phyloP scores from a whole-genome alignment of 2,888 invertebrate genomes.

The Cataglyphis albicans region DNA sequence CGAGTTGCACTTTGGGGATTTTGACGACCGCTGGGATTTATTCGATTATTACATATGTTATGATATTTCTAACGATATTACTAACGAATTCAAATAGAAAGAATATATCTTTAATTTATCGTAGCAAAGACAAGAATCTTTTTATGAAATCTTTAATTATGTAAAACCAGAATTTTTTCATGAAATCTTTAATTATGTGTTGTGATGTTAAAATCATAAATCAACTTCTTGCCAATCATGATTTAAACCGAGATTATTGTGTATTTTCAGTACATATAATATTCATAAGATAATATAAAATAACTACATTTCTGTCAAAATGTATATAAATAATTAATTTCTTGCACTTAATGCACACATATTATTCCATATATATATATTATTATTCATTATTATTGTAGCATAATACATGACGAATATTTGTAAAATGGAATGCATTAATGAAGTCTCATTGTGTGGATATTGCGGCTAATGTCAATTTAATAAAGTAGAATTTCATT shows the following conservation, averaged over 20 bases:
- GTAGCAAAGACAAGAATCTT: background rate
- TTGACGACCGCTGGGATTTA: slow-evolving; percentile 35
- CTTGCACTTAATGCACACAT: background rate
- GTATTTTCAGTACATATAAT: background rate
- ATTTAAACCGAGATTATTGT: background rate
- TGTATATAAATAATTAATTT: slow-evolving; percentile 7
- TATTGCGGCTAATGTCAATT: slow-evolving; percentile 10
- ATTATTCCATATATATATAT: background rate
- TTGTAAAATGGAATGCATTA: slow-evolving; percentile 8
- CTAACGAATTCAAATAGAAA: slow-evolving; percentile 1
- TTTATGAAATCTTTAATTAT: background rate
- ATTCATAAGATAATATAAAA: slow-evolving; percentile 7
- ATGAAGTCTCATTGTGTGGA: slow-evolving; percentile 14
- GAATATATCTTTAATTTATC: background rate
- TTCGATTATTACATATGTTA: slow-evolving; percentile 46
- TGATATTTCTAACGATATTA: slow-evolving; percentile 24
- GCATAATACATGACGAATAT: slow-evolving; percentile 10
- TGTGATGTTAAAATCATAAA: background rate
- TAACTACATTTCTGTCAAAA: background rate
- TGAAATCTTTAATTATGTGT: background rate
- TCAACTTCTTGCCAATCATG: background rate
- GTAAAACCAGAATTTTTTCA: background rate
- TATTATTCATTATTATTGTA: slow-evolving; percentile 19
- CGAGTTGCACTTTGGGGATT: slow-evolving; percentile 47
- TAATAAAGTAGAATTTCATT: background rate